These are phyloP conservation scores for Malurus elegans DNA, from an alignment of 2,113 vertebrate genomes.

Conservation along the genomic window DNA sequence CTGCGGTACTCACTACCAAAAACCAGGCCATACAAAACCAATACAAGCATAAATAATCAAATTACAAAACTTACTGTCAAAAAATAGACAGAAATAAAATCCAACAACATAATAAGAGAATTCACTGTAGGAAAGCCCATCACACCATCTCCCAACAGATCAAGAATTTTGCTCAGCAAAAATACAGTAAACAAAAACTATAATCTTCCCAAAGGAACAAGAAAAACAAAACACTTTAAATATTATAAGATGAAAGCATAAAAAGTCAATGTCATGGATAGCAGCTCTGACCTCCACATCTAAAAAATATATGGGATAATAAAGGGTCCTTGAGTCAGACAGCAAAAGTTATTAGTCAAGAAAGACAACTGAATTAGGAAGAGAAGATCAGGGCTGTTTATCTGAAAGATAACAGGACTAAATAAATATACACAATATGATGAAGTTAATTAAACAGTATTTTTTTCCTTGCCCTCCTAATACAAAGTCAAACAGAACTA, in stretches of 20 bases:
- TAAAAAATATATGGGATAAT: not conserved
- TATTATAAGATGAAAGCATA: not conserved
- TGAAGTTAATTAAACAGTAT: not conserved
- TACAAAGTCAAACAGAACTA: slow-evolving; percentile 5
- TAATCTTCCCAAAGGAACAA: not conserved
- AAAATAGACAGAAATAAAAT: not conserved
- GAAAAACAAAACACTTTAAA: not conserved
- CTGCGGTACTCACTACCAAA: not conserved
- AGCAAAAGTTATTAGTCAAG: not conserved
- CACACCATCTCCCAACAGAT: not conserved
- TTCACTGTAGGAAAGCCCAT: not conserved
- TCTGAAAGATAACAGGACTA: not conserved
- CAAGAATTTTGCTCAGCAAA: not conserved
- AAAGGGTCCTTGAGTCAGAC: not conserved
- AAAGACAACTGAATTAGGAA: slow-evolving; percentile 1
- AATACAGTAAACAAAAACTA: not conserved
- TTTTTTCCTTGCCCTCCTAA: not conserved
- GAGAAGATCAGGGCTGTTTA: not conserved
- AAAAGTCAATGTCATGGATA: not conserved
- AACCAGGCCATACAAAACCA: not conserved
- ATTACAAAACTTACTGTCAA: not conserved
- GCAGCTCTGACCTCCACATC: not conserved
- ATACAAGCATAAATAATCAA: not conserved
- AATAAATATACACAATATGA: not conserved
- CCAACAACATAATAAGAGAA: not conserved